A percentile compares a stretch with the other conserved stretches of the same genome.
These are phyloP conservation scores for Catharus minimus DNA, from an alignment of 2,113 vertebrate genomes.

Conservation along the genomic window DNA sequence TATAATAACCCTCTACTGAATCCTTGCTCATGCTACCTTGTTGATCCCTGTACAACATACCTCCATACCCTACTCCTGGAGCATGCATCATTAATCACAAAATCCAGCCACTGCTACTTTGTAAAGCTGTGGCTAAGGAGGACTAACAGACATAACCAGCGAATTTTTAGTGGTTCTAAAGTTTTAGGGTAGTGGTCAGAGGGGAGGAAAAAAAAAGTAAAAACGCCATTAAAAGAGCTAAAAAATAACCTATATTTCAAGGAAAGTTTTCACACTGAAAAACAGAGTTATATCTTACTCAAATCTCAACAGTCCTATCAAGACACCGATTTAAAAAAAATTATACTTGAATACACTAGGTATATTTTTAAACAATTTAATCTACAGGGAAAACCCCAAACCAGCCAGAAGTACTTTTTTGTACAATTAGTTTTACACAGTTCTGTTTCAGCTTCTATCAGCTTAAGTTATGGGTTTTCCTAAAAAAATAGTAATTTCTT, in stretches of 20 bases:
- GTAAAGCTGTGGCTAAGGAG: not conserved
- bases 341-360: not conserved
- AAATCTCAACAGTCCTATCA: not conserved
- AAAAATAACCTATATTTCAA: not conserved
- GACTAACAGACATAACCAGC: not conserved
- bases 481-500: not conserved
- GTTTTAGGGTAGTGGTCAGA: not conserved
- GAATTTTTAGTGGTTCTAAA: not conserved
- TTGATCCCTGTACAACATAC: not conserved
- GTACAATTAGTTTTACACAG: not conserved
- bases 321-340: not conserved
- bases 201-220: not conserved
- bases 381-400: fast-evolving
- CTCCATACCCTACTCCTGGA: not conserved
- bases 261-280: not conserved
- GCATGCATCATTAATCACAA: not conserved
- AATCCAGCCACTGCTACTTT: not conserved
- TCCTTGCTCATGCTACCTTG: not conserved
- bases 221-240: not conserved
- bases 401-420: not conserved
- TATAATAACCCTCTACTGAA: constrained; percentile 22
- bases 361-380: not conserved
- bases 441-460: not conserved
- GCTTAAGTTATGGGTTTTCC: not conserved
- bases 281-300: not conserved